phyloP scores from a whole-genome alignment of 2,888 invertebrate species.

The Frankliniella fusca region DNA sequence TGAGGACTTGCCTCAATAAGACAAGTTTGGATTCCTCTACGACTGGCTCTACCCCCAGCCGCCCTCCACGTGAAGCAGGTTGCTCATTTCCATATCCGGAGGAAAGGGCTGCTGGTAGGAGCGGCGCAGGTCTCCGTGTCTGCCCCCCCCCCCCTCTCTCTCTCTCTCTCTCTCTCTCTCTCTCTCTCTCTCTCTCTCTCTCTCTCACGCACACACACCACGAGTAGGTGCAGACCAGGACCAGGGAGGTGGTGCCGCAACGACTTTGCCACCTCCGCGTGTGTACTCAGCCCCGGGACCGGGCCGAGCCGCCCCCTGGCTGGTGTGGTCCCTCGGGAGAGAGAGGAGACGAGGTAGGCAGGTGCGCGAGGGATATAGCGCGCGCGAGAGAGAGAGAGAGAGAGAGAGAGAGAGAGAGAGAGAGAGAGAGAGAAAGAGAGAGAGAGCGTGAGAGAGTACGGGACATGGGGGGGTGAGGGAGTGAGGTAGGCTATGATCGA shows the following conservation, averaged over 20 bases:
- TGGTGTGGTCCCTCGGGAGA: not conserved
- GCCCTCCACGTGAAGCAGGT: too few species aligned
- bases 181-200: not conserved
- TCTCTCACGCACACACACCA: not conserved
- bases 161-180: constrained; percentile 1
- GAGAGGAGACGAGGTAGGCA: not conserved
- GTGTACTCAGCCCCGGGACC: not conserved
- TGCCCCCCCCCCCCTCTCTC: not conserved
- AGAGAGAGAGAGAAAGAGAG: constrained; percentile 15
- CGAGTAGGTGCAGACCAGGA: too few species aligned
- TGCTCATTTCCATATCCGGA: not conserved
- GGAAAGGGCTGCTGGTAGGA: not conserved
- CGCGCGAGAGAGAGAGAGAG: not conserved
- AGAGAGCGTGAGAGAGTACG: not conserved
- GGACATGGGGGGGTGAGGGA: not conserved
- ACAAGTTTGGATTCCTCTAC: too few species aligned
- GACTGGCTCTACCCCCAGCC: too few species aligned
- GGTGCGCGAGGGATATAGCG: not conserved
- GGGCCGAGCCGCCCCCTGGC: not conserved
- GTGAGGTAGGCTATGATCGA: too few species aligned
- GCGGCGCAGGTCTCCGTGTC: not conserved
- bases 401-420: constrained; percentile 21
- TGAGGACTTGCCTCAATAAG: too few species aligned
- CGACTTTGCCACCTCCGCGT: too few species aligned
- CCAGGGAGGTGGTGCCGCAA: too few species aligned